Conservation (phyloP, 2,888 invertebrate species). For the Cryptocephalus moraei region DNA sequence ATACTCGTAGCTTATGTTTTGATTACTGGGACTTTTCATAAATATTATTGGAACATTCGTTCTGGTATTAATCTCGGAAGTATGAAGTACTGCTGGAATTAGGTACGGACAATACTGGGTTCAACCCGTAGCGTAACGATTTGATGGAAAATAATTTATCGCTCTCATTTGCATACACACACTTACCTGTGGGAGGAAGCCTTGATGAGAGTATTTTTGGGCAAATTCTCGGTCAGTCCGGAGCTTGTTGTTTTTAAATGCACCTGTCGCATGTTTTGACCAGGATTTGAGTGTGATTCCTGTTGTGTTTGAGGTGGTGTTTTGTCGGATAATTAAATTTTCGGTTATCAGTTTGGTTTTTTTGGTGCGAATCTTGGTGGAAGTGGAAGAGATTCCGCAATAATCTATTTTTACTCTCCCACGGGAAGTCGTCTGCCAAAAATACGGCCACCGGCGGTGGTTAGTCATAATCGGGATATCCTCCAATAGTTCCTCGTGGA, state of each 20-base stretch:
- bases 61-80: too few species aligned
- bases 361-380: conserved; percentile 19
- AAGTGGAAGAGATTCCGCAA: conserved; percentile 26
- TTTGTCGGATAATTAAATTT: neutral
- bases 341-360: neutral
- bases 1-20: too few species aligned
- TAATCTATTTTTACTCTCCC: conserved; percentile 31
- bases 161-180: conserved; percentile 3
- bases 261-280: too few species aligned
- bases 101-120: too few species aligned
- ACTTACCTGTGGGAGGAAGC: neutral
- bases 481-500: neutral
- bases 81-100: too few species aligned
- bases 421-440: conserved; percentile 28
- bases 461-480: conserved; percentile 24
- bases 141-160: neutral
- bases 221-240: too few species aligned
- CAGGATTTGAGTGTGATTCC: too few species aligned
- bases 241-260: too few species aligned
- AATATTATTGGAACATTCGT: too few species aligned
- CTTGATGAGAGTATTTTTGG: neutral
- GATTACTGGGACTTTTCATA: too few species aligned
- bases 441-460: conserved; percentile 22
- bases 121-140: neutral
- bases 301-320: too few species aligned